These are phyloP conservation scores for Drosophila orena DNA, from an alignment of 1,140 invertebrate species.

Conservation along the genomic window DNA sequence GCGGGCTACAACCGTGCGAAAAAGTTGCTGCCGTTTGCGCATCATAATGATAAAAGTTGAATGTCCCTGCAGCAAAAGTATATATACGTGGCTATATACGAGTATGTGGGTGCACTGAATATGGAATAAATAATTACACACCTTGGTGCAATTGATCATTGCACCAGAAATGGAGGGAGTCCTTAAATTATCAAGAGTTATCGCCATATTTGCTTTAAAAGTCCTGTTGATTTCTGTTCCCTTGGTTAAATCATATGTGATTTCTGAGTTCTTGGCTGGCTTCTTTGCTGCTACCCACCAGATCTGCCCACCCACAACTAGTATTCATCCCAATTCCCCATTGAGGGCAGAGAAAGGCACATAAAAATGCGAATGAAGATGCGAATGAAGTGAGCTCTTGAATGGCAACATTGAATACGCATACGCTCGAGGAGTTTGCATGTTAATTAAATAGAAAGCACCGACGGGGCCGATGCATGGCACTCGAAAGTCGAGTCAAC, in stretches of 20 bases:
- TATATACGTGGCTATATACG: slow-evolving; percentile 15
- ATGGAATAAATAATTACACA: slow-evolving; percentile 40
- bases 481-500: slow-evolving; percentile 61
- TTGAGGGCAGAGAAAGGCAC: slow-evolving; percentile 25
- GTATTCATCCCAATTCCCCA: neutral
- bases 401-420: slow-evolving; percentile 69
- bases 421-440: slow-evolving; percentile 58
- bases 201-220: neutral
- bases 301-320: neutral
- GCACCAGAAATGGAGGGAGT: slow-evolving; percentile 20
- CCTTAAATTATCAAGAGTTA: slow-evolving; percentile 10
- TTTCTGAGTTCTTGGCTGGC: no score
- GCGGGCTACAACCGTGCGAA: slow-evolving; percentile 37
- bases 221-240: neutral
- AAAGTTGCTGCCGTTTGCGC: slow-evolving; percentile 77
- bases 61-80: slow-evolving; percentile 34
- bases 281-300: neutral
- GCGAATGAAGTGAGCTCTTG: slow-evolving; percentile 40
- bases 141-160: slow-evolving; percentile 41
- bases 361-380: slow-evolving; percentile 35
- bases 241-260: no score
- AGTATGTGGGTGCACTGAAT: neutral
- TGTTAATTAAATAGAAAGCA: slow-evolving; percentile 81
- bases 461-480: slow-evolving; percentile 51
- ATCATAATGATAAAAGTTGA: slow-evolving; percentile 81